These are phyloP conservation scores for Ophonus ardosiacus DNA, from an alignment of 2,888 invertebrate species.

Conservation along the genomic window DNA sequence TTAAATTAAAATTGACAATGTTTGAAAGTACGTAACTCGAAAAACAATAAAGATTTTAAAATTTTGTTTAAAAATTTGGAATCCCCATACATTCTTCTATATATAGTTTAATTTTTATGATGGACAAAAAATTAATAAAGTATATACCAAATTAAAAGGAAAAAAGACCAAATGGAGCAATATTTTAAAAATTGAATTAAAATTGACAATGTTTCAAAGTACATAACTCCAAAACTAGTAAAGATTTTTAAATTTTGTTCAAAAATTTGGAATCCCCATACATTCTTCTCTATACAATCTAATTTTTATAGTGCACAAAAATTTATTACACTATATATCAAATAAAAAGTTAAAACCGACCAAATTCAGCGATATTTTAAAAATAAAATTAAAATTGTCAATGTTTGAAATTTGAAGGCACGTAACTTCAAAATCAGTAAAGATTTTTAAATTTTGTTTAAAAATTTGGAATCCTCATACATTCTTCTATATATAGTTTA, in stretches of 20 bases:
- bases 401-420: neutral
- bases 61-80: neutral
- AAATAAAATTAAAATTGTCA: neutral
- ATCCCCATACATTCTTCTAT: neutral
- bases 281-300: neutral
- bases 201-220: neutral
- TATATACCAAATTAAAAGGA: neutral
- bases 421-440: neutral
- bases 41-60: neutral
- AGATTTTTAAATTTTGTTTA: neutral
- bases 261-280: neutral
- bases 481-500: neutral
- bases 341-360: neutral
- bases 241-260: neutral
- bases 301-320: neutral
- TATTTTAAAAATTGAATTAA: neutral
- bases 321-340: neutral
- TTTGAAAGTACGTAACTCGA: neutral
- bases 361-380: too few species aligned
- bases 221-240: neutral
- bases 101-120: neutral
- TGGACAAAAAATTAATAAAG: neutral
- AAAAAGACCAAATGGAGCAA: too few species aligned
- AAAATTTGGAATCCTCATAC: neutral
- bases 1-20: neutral